Evolutionary conservation across 2,888 invertebrate species (phyloP), one percentile per base, ranked within the genome.

Genomic region (Pollenia amentaria): DNA sequence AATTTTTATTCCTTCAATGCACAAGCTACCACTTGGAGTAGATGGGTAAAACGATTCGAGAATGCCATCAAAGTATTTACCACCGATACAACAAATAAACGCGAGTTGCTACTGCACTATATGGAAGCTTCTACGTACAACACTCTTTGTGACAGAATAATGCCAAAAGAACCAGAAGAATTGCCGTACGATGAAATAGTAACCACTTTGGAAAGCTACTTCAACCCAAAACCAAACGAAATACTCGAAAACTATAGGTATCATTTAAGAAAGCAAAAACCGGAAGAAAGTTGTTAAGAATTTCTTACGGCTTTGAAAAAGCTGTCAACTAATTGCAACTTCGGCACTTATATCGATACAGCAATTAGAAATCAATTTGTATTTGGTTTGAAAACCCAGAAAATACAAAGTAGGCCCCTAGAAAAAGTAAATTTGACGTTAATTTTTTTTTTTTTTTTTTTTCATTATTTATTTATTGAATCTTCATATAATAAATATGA

Each of bases 291-390:
- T 12, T 65, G 42, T 10, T 65, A 9, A 46, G 11, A 46, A 46
- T 46, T 65, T 44, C n/a, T 46, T 1, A 46, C 65, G 3, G 60
- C 60, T 3, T 14, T 60, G 14, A 60, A 60, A 10, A 65, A 46
- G 46, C 18, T 65, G 65, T 65, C 65, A 2, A 12, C 44, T 18
- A 65, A 65, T 46, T 65, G 65, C 6, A 65, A 65, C 3, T 65
- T 44, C 18, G 65, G 65, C 18, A 46, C 11, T 2, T 65, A 65
- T 21, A 46, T 65, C 11, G 46, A 65, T n/a, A 65, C 44, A 44
- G 65, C 65, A 44, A 46, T 65, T 3, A 16, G 44, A 65, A 65
- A 65, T 21, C 65, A 65, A 65, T 65, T 65, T 65, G 65, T 44
- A 6, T 65, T 65, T 18, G 65, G 65, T 16, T 46, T 65, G 18